These are phyloP conservation scores for Deroplatys truncata DNA, from an alignment of 2,888 invertebrate species.

Conservation along the genomic window DNA sequence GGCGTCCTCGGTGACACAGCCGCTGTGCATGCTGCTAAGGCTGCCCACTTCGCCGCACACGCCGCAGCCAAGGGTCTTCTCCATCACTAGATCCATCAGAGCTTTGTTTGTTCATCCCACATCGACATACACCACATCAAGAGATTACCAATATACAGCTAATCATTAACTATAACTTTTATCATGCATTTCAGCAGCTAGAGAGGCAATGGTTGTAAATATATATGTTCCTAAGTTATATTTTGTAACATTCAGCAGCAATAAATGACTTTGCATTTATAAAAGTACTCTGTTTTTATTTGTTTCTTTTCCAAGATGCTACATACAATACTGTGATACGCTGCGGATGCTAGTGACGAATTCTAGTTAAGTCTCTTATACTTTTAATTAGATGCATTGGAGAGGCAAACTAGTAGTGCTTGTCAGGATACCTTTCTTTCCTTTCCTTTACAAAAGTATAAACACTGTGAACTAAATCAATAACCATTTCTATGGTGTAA, in stretches of 20 bases:
- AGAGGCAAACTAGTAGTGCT: too few species aligned
- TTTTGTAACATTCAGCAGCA: background rate
- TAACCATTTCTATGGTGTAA: too few species aligned
- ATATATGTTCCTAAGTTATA: background rate
- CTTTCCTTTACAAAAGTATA: too few species aligned
- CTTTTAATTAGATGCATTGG: too few species aligned
- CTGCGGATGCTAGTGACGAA: too few species aligned
- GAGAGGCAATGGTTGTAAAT: background rate
- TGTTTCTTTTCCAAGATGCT: background rate
- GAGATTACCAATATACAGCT: background rate
- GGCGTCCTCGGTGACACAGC: conserved; percentile 37
- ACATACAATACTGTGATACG: too few species aligned
- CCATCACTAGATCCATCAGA: background rate
- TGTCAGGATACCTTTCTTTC: too few species aligned
- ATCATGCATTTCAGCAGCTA: background rate
- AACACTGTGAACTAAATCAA: too few species aligned
- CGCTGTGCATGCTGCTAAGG: conserved; percentile 52
- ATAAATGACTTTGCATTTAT: background rate
- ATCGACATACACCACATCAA: background rate
- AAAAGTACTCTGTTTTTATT: background rate
- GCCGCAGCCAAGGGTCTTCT: conserved; percentile 31
- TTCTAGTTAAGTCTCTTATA: too few species aligned
- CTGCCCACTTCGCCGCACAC: conserved; percentile 50
- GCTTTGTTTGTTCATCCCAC: background rate
- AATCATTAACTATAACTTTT: background rate